A percentile compares a stretch with the other conserved stretches of the same genome.
Evolutionary conservation across 37 sponge, comb jelly and placozoan species (phyloP).

Genomic region (Mnemiopsis leidyi): DNA sequence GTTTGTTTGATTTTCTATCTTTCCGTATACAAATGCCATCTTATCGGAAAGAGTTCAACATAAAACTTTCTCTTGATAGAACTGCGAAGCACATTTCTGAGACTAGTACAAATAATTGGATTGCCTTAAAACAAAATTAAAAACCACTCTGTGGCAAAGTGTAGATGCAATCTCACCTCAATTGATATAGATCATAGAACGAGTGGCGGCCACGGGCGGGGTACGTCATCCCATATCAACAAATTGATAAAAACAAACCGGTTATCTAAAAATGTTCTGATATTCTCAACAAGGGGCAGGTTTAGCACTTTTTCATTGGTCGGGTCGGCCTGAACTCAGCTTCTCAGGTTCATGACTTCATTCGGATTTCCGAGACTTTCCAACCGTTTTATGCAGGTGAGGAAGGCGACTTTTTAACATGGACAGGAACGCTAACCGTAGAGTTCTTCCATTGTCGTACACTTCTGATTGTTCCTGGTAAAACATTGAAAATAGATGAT

Average conservation of each 20-base stretch:
- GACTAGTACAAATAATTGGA: background rate
- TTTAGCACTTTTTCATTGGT: too few relatives aligned
- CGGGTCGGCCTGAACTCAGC: too few relatives aligned
- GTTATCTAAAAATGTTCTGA: background rate
- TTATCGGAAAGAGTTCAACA: too few relatives aligned
- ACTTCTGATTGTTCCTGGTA: constrained; percentile 56
- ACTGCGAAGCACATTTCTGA: background rate
- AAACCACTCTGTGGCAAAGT: too few relatives aligned
- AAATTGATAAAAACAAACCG: background rate
- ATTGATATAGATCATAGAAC: too few relatives aligned
- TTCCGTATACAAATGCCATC: too few relatives aligned
- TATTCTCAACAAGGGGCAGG: too few relatives aligned
- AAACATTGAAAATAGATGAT: too few relatives aligned
- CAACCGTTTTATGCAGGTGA: background rate
- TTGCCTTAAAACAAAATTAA: background rate
- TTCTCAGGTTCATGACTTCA: too few relatives aligned
- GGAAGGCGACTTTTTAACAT: constrained; percentile 46
- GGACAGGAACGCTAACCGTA: background rate
- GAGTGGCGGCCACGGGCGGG: too few relatives aligned
- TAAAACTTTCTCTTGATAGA: background rate
- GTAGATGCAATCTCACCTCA: too few relatives aligned
- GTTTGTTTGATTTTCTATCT: too few relatives aligned
- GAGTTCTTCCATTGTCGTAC: constrained; percentile 18
- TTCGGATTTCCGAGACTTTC: background rate
- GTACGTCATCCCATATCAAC: background rate